A percentile compares a stretch with the other conserved stretches of the same genome.
These are phyloP conservation scores for Denticeps clupeoides DNA, from an alignment of 2,797 vertebrate species.

Conservation along the genomic window DNA sequence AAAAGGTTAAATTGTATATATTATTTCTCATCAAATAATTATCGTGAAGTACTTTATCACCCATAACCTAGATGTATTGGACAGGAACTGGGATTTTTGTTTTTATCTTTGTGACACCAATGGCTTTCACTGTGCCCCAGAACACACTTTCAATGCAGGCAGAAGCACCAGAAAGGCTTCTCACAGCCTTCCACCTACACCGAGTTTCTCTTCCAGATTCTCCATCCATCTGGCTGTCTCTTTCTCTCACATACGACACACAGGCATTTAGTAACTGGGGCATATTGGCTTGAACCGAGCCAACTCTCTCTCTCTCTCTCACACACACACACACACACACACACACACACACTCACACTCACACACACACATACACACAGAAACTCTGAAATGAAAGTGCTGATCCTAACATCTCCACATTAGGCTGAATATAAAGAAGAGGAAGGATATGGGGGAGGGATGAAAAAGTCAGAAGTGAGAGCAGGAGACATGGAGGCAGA, in stretches of 20 bases:
- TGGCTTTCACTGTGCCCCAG: too few relatives aligned
- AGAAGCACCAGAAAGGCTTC: conserved; percentile 2
- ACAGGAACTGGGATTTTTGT: too few relatives aligned
- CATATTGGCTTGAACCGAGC: conserved; percentile 7
- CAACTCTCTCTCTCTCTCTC: conserved; percentile 7
- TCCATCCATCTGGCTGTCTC: conserved; percentile 2
- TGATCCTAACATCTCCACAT: neutral
- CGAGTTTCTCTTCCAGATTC: conserved; percentile 35
- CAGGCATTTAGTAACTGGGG: conserved; percentile 5
- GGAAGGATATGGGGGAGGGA: conserved; percentile 23
- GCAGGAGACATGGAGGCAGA: neutral
- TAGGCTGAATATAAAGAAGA: conserved; percentile 9
- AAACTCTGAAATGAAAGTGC: neutral
- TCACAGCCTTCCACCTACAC: conserved; percentile 1
- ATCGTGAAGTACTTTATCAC: too few relatives aligned
- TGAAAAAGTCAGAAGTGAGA: conserved; percentile 15
- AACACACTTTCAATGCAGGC: too few relatives aligned
- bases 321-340: neutral
- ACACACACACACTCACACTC: neutral
- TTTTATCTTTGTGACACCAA: too few relatives aligned
- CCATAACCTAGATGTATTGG: too few relatives aligned
- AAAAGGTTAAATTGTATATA: too few relatives aligned
- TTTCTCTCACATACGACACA: conserved; percentile 4
- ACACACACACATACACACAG: neutral
- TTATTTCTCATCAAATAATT: too few relatives aligned